Percentiles rank a stretch among this genome's conserved stretches.
These are phyloP conservation scores for Mechanitis messenoides DNA, from an alignment of 2,888 invertebrate genomes.

Conservation along the genomic window DNA sequence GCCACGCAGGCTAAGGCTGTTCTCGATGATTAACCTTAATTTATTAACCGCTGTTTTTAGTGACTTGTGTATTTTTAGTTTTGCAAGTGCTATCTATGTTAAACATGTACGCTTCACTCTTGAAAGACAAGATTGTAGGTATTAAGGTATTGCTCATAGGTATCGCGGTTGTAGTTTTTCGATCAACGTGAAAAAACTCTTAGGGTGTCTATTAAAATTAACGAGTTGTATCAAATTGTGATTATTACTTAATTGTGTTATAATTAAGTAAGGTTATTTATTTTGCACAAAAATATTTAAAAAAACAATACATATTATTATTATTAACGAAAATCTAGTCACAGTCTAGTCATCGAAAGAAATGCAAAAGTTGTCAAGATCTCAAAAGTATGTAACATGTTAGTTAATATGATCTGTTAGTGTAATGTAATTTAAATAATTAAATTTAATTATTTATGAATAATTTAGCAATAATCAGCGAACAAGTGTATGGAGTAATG, in stretches of 20 bases:
- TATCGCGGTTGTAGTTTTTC: no score
- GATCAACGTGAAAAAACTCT: no score
- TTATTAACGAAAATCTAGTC: slow-evolving; percentile 15
- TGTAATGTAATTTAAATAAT: slow-evolving; percentile 11
- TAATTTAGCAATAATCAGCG: slow-evolving; percentile 26
- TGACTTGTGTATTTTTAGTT: slow-evolving; percentile 6
- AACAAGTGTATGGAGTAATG: slow-evolving; percentile 18
- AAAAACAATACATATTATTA: slow-evolving; percentile 1
- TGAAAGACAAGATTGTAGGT: no score
- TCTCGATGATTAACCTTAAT: slow-evolving; percentile 48
- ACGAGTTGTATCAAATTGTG: no score
- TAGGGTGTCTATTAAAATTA: no score
- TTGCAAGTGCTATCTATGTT: slow-evolving; percentile 1
- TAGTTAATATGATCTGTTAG: slow-evolving; percentile 1
- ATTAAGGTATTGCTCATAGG: no score
- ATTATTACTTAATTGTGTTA: not conserved
- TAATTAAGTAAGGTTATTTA: not conserved
- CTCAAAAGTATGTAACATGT: slow-evolving; percentile 15
- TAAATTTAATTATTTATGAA: not conserved
- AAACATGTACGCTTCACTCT: not conserved
- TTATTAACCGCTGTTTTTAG: not conserved
- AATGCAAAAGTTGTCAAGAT: slow-evolving; percentile 14
- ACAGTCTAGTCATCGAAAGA: slow-evolving; percentile 21
- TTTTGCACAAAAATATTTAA: slow-evolving; percentile 19
- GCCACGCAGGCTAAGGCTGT: slow-evolving; percentile 54